phyloP scores from a whole-genome alignment of 1,140 invertebrate species.

The Dendroctonus valens region DNA sequence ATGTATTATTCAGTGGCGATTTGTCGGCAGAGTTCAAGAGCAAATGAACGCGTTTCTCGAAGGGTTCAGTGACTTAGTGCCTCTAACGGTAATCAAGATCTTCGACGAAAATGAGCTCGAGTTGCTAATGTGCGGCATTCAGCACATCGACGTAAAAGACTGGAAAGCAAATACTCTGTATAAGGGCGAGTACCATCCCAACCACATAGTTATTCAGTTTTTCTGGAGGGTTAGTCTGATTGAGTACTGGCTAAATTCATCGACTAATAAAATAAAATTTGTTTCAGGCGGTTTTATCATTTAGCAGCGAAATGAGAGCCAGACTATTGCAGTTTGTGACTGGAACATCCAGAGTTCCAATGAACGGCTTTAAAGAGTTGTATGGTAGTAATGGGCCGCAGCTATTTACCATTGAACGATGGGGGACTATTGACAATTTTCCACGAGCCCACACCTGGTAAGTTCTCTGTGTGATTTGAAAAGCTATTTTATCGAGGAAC shows the following conservation, averaged over 20 bases:
- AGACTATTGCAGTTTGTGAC: slow-evolving; percentile 96
- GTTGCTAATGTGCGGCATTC: slow-evolving; percentile 96
- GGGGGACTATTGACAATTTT: slow-evolving; percentile 91
- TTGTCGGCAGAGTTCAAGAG: slow-evolving; percentile 89
- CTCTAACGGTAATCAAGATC: slow-evolving; percentile 87
- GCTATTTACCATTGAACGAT: slow-evolving; percentile 97
- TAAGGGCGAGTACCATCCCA: slow-evolving; percentile 97
- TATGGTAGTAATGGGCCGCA: slow-evolving; percentile 98
- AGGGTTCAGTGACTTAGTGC: slow-evolving; percentile 92
- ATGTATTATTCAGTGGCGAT: slow-evolving; percentile 95
- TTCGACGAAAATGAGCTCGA: slow-evolving; percentile 99
- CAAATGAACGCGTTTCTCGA: slow-evolving; percentile 97
- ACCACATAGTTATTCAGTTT: slow-evolving; percentile 95
- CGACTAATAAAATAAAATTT: slow-evolving; percentile 13
- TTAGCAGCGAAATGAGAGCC: slow-evolving; percentile 95
- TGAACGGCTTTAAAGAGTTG: slow-evolving; percentile 98
- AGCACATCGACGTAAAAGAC: slow-evolving; percentile 97
- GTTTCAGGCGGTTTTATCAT: slow-evolving; percentile 84
- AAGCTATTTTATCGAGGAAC: neutral
- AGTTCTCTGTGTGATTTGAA: slow-evolving; percentile 18
- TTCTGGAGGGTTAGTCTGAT: slow-evolving; percentile 85
- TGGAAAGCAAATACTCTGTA: slow-evolving; percentile 97
- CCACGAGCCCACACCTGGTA: slow-evolving; percentile 98
- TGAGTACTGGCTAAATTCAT: neutral
- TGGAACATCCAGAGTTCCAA: slow-evolving; percentile 96